phyloP scores from a whole-genome alignment of 2,888 invertebrate genomes.

The Xanthia togata region DNA sequence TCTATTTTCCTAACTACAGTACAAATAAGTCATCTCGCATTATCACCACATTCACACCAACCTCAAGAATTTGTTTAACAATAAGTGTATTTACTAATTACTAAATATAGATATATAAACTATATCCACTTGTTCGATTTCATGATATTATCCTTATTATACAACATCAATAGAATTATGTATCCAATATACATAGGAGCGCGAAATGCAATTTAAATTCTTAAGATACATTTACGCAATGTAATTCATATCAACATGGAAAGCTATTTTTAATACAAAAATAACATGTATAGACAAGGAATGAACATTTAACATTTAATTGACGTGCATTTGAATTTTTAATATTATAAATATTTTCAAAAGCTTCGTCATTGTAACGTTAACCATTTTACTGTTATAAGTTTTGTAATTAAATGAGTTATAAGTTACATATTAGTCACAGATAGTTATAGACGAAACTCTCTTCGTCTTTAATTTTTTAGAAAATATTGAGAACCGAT shows the following conservation, averaged over 20 bases:
- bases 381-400: constrained; percentile 50
- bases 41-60: constrained; percentile 62
- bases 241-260: constrained; percentile 74
- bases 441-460: constrained; percentile 26
- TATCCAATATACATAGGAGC: constrained; percentile 75
- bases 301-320: constrained; percentile 68
- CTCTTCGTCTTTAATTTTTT: constrained; percentile 19
- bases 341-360: constrained; percentile 51
- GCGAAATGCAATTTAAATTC: constrained; percentile 82
- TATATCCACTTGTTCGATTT: constrained; percentile 87
- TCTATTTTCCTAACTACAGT: constrained; percentile 79
- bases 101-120: constrained; percentile 73
- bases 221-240: constrained; percentile 69
- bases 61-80: constrained; percentile 69
- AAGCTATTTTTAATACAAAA: constrained; percentile 68
- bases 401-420: constrained; percentile 33
- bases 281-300: constrained; percentile 68
- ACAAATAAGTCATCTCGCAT: constrained; percentile 69
- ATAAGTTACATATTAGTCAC: constrained; percentile 44
- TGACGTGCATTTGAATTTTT: constrained; percentile 61
- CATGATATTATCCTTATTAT: constrained; percentile 84
- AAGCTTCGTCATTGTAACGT: constrained; percentile 53
- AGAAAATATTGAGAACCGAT: constrained; percentile 32
- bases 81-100: constrained; percentile 68
- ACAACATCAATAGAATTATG: constrained; percentile 77